Percentiles rank a stretch among this genome's conserved stretches.
Evolutionary conservation across 2,113 vertebrate genomes (phyloP).

Genomic region (Saccopteryx bilineata): DNA sequence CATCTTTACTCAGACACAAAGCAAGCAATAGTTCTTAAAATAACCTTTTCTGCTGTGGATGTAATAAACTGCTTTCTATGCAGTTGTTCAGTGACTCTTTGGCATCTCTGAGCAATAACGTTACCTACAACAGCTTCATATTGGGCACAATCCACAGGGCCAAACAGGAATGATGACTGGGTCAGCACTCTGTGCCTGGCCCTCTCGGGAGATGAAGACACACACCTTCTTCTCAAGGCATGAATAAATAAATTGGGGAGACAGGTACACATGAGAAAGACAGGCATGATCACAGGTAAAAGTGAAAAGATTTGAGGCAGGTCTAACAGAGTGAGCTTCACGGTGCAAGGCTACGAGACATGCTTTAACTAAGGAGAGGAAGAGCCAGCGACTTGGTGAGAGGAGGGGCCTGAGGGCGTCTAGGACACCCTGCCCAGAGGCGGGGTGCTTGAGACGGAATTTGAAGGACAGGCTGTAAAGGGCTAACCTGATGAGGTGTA

Average conservation of each 20-base stretch:
- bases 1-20: slow-evolving; percentile 56
- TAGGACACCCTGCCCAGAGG: neutral
- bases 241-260: neutral
- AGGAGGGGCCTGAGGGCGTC: neutral
- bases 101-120: neutral
- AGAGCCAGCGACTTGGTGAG: neutral
- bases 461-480: neutral
- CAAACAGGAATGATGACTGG: neutral
- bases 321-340: neutral
- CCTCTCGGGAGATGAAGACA: neutral
- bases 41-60: neutral
- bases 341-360: neutral
- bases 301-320: neutral
- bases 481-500: neutral
- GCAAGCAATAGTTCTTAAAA: slow-evolving; percentile 55
- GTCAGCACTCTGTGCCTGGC: neutral
- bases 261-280: neutral
- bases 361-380: neutral
- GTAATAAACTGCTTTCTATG: neutral
- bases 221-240: neutral
- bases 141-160: neutral
- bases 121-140: neutral
- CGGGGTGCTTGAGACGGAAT: neutral
- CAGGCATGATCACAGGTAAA: neutral
- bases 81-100: neutral